Conservation (phyloP, 2,888 invertebrate genomes). For the Erebia epiphron region DNA sequence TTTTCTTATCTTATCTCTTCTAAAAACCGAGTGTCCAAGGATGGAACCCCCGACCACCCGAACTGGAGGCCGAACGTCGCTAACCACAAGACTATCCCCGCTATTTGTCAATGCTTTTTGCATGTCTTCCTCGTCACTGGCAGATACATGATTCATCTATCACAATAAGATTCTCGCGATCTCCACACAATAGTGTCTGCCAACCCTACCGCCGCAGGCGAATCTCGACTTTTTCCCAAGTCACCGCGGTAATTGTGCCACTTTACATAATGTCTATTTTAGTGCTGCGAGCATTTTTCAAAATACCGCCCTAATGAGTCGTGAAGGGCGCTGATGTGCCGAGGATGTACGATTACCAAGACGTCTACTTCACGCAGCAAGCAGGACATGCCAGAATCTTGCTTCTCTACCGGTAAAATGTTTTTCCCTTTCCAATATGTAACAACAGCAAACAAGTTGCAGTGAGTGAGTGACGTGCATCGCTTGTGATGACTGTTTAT, state of each 20-base stretch:
- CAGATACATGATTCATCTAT: not conserved
- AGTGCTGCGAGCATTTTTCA: conserved; percentile 73
- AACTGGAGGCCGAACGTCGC: no score
- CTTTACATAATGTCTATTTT: conserved; percentile 82
- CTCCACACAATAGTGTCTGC: not conserved
- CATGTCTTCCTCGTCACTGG: not conserved
- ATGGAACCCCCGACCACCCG: no score
- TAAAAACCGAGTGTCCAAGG: no score
- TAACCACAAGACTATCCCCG: no score
- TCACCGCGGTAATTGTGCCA: conserved; percentile 76
- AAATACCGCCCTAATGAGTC: conserved; percentile 73
- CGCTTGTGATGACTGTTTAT: no score
- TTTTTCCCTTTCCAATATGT: no score
- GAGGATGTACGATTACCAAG: not conserved
- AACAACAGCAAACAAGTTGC: no score
- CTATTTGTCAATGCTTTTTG: no score
- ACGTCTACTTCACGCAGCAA: not conserved
- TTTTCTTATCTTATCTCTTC: no score
- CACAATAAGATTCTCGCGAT: not conserved
- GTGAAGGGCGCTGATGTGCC: conserved; percentile 67
- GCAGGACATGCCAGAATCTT: not conserved
- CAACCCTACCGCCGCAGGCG: conserved; percentile 40
- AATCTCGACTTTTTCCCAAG: conserved; percentile 58
- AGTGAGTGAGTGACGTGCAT: no score
- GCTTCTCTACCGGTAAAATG: no score